Evolutionary conservation across 2,797 vertebrate genomes (phyloP), one percentile per base, ranked within the genome.

Genomic region (Muscicapa striata): DNA sequence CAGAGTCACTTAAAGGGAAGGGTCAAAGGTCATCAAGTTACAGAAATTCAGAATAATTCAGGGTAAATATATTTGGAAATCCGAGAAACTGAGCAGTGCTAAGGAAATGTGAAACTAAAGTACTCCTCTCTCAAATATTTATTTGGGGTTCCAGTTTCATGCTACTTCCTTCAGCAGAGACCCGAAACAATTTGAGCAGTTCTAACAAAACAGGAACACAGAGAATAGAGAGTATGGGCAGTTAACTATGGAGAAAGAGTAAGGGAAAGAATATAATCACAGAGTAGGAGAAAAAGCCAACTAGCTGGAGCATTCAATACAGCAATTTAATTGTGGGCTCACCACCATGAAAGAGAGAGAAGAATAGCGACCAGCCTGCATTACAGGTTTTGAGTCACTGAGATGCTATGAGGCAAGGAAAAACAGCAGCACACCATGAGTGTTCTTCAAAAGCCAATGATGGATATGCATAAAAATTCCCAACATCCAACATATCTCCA

Each of bases 261-360:
- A 2, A 49, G 29, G 45, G 29, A 92, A 84, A 80, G 13, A 30
- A 57, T 1, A 13, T 30, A 80, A 83, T 72, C 75, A 68, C n/a
- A 64, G 64, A n/a, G 5, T 74, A 85, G n/a, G 36, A 90, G 62
- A 77, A 95, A 89, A 76, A 77, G 38, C 46, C 81, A 92, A 55
- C 57, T 40, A 89, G 52, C 52, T 15, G 1, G 26, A 95, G n/a
- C 26, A 51, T 83, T 90, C 75, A 89, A 64, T 83, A 68, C 22
- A 85, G 68, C 68, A 74, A 83, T 83, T 89, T 93, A 90, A 92
- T 78, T 95, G 81, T 46, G 61, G 81, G 57, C n/a, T 95, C 54
- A 95, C 81, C 67, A 80, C 61, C 72, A 87, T 38, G 75, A 89
- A 82, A 92, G 19, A 30, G 32, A 84, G 13, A 78, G 43, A 36